phyloP scores from a whole-genome alignment of 30 jellyfish, hydroid and myxozoan genomes.

The Aurelia coerulea region DNA sequence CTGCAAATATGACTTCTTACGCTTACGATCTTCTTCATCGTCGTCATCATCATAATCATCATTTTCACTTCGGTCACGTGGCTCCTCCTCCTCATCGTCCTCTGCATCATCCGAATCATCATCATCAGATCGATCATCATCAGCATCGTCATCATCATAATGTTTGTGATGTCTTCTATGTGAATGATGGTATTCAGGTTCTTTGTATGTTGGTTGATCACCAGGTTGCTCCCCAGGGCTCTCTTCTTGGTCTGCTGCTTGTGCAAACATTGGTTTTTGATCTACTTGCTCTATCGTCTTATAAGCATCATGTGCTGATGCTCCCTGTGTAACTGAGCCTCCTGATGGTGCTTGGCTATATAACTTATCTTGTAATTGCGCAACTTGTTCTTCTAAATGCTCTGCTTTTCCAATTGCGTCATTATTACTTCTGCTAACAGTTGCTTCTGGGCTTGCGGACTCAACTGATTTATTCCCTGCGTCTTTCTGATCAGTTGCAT shows the following conservation, averaged over 20 bases:
- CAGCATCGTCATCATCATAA: slow-evolving; percentile 61
- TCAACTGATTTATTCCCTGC: slow-evolving; percentile 17
- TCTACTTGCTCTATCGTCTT: slow-evolving; percentile 55
- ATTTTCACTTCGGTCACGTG: slow-evolving; percentile 38
- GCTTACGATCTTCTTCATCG: slow-evolving; percentile 49
- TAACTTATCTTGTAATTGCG: slow-evolving; percentile 78
- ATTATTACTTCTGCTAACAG: slow-evolving; percentile 59
- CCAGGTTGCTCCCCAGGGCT: slow-evolving; percentile 65
- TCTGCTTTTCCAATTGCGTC: slow-evolving; percentile 89
- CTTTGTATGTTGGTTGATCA: slow-evolving; percentile 63
- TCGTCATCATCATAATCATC: slow-evolving; percentile 57
- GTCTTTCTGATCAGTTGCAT: slow-evolving; percentile 8
- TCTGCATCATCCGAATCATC: slow-evolving; percentile 63
- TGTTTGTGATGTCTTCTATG: slow-evolving; percentile 60
- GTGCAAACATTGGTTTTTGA: slow-evolving; percentile 66
- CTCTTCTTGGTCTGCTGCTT: slow-evolving; percentile 39
- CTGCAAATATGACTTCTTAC: slow-evolving; percentile 46
- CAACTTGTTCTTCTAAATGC: slow-evolving; percentile 91
- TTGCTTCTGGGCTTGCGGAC: slow-evolving; percentile 41
- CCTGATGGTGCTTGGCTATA: slow-evolving; percentile 57
- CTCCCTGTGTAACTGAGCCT: too few species aligned
- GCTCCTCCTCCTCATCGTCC: slow-evolving; percentile 52
- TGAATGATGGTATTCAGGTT: slow-evolving; percentile 55
- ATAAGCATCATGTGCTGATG: slow-evolving; percentile 47
- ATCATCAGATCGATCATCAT: slow-evolving; percentile 40